Evolutionary conservation across 2,113 vertebrate species (phyloP).

Genomic region (Solenodon paradoxus): DNA sequence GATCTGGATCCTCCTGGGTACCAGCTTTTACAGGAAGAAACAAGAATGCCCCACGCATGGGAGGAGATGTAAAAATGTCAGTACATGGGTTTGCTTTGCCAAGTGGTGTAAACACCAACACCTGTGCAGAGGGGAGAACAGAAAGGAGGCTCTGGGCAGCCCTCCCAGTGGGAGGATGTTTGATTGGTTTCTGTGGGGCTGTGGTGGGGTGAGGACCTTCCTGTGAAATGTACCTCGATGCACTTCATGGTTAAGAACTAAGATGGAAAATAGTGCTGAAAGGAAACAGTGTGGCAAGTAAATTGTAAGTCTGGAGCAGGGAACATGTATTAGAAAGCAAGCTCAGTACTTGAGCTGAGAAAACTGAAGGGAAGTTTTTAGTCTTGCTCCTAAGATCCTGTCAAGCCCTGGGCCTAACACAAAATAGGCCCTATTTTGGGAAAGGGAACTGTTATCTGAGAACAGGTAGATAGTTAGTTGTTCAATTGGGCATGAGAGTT

Average conservation of each 20-base stretch:
- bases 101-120: constrained; percentile 54
- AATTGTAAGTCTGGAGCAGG: not conserved
- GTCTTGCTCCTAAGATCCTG: not conserved
- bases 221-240: not conserved
- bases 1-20: not conserved
- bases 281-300: not conserved
- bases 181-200: not conserved
- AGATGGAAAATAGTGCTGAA: not conserved
- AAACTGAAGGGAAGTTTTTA: not conserved
- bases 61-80: not conserved
- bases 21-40: constrained; percentile 30
- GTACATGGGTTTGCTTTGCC: not conserved
- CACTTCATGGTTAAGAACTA: not conserved
- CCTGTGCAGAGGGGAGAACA: not conserved
- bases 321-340: not conserved
- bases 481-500: not conserved
- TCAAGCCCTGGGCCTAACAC: not conserved
- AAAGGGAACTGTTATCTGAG: not conserved
- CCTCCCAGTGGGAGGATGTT: not conserved
- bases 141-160: not conserved
- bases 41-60: not conserved
- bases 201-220: fast-evolving
- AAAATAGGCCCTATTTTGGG: not conserved
- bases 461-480: not conserved
- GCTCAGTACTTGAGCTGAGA: not conserved